phyloP scores from a whole-genome alignment of 1,140 invertebrate species.

The Adelges cooleyi region DNA sequence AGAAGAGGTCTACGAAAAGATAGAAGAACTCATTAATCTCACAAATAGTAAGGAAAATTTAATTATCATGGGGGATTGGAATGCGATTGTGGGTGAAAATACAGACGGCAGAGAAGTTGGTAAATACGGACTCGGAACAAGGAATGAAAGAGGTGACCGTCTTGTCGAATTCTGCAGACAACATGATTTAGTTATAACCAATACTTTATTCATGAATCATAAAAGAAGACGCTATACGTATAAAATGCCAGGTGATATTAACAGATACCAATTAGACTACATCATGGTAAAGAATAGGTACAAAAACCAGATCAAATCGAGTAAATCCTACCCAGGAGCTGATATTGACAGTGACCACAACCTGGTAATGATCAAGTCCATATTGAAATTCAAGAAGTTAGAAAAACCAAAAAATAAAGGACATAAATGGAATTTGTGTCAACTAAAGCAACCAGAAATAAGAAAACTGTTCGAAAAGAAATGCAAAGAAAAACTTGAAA shows the following conservation, averaged over 20 bases:
- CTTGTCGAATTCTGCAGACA: too few relatives aligned
- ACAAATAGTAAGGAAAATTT: background rate
- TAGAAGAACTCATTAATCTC: background rate
- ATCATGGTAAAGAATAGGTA: constrained; percentile 35
- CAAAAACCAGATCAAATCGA: constrained; percentile 34
- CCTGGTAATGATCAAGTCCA: constrained; percentile 30
- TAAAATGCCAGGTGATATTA: constrained; percentile 36
- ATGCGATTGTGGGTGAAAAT: background rate
- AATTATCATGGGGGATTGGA: background rate
- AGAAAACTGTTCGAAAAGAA: too few relatives aligned
- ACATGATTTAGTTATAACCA: too few relatives aligned
- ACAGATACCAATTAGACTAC: constrained; percentile 38
- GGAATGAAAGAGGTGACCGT: too few relatives aligned
- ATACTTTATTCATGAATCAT: constrained; percentile 35
- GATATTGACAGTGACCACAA: constrained; percentile 36
- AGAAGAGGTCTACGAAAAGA: constrained; percentile 12
- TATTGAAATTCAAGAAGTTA: constrained; percentile 22
- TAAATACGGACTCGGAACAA: background rate
- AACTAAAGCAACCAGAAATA: constrained; percentile 1
- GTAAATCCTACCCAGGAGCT: constrained; percentile 33
- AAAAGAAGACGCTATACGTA: constrained; percentile 36
- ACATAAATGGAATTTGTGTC: too few relatives aligned
- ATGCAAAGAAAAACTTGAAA: too few relatives aligned
- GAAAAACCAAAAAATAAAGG: background rate
- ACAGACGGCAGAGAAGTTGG: background rate